A percentile compares a stretch with the other conserved stretches of the same genome.
Conservation (phyloP, 2,113 vertebrate genomes). For the Ceratotherium simum region DNA sequence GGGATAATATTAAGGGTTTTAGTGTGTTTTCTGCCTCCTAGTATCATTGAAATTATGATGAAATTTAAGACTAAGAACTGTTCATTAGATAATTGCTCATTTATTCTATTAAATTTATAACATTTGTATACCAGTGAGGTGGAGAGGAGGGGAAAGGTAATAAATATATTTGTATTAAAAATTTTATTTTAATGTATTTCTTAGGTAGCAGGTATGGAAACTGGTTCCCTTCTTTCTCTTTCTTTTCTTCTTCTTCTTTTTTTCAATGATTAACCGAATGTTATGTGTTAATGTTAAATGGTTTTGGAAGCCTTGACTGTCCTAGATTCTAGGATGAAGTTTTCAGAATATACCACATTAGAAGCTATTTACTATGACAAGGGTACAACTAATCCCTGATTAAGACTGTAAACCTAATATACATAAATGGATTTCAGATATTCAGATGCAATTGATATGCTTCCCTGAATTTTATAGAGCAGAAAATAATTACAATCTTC, state of each 20-base stretch:
- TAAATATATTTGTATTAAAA: constrained; percentile 25
- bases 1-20: background rate
- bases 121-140: background rate
- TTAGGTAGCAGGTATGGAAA: background rate
- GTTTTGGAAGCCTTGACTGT: background rate
- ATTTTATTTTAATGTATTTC: constrained; percentile 32
- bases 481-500: constrained; percentile 46
- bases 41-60: constrained; percentile 4
- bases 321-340: constrained; percentile 29
- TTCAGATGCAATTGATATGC: constrained; percentile 49
- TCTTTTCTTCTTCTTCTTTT: background rate
- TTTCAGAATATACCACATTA: constrained; percentile 57
- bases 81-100: background rate
- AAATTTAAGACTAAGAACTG: constrained; percentile 40
- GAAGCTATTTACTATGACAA: constrained; percentile 57
- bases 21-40: background rate
- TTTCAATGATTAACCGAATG: background rate
- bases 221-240: background rate
- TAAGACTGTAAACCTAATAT: constrained; percentile 36
- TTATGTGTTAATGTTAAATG: background rate
- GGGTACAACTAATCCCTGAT: constrained; percentile 44
- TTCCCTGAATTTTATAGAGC: constrained; percentile 54
- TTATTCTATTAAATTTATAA: background rate
- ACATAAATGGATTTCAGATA: constrained; percentile 10
- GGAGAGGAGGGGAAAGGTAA: background rate